phyloP scores from a whole-genome alignment of 2,113 vertebrate genomes.

The Podocnemis expansa region DNA sequence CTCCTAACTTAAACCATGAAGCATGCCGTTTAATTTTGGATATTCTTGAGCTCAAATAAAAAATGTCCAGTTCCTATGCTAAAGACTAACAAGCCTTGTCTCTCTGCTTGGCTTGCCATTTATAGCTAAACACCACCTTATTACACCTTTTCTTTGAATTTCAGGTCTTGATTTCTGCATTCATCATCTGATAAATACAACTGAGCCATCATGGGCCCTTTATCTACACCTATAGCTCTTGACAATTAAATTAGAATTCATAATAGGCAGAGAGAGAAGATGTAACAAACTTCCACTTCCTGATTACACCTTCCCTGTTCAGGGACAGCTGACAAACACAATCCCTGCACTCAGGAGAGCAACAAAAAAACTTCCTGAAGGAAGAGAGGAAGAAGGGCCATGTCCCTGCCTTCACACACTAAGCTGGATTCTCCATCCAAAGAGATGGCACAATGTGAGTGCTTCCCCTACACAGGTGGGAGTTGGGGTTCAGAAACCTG shows the following conservation, averaged over 20 bases:
- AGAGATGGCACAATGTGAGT: too few relatives aligned
- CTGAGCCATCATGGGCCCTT: not conserved
- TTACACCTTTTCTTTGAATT: not conserved
- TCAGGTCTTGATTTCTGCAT: not conserved
- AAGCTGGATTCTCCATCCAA: not conserved
- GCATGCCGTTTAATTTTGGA: not conserved
- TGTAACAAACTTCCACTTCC: not conserved
- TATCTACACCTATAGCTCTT: not conserved
- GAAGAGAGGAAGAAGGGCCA: not conserved
- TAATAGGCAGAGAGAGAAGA: not conserved
- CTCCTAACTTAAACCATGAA: not conserved
- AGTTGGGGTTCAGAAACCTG: not conserved
- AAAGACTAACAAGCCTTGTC: not conserved
- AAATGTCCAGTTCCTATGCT: not conserved
- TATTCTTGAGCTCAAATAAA: not conserved
- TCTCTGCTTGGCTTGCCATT: not conserved
- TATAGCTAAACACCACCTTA: conserved; percentile 6
- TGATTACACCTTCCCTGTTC: not conserved
- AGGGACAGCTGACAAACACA: fast-evolving
- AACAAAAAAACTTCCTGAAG: not conserved
- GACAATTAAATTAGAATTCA: not conserved
- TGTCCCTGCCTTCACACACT: not conserved
- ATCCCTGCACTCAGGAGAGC: not conserved
- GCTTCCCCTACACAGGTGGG: not conserved
- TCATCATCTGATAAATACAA: not conserved